These are phyloP conservation scores for Drosophila malerkotliana DNA, from an alignment of 1,140 invertebrate genomes.

Conservation along the genomic window DNA sequence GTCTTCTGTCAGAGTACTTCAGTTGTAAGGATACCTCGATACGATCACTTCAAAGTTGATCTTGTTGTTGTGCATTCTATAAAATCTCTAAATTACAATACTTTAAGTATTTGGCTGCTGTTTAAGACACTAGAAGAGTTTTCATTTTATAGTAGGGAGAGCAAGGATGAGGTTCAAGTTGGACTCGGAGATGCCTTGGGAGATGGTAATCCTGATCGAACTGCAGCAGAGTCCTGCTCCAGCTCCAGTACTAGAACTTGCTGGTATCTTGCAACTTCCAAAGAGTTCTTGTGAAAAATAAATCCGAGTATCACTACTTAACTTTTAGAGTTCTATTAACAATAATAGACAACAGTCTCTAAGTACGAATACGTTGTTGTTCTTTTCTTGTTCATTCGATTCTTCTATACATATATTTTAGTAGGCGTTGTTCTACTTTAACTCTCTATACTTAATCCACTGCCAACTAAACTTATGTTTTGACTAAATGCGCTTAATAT, in stretches of 20 bases:
- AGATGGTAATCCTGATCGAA: not conserved
- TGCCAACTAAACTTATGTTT: conserved; percentile 37
- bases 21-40: conserved; percentile 36
- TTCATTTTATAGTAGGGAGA: conserved; percentile 22
- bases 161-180: conserved; percentile 8
- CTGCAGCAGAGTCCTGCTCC: not conserved
- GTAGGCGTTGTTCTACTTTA: conserved; percentile 37
- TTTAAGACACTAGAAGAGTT: conserved; percentile 78
- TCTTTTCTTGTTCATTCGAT: conserved; percentile 39
- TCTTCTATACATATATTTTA: conserved; percentile 11
- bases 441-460: conserved; percentile 15
- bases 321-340: conserved; percentile 80
- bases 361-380: conserved; percentile 82
- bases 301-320: conserved; percentile 82
- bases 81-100: conserved; percentile 71
- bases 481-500: conserved; percentile 57
- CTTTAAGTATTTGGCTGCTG: conserved; percentile 73
- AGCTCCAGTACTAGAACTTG: not conserved
- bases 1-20: conserved; percentile 72
- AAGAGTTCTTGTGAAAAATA: conserved; percentile 68
- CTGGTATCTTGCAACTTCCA: conserved; percentile 13
- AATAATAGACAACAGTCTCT: conserved; percentile 83
- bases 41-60: conserved; percentile 22
- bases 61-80: conserved; percentile 66
- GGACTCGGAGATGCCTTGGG: not conserved